A percentile compares a stretch with the other conserved stretches of the same genome.
Conservation (phyloP, 1,140 invertebrate species). For the Brachionus rotundiformis region DNA sequence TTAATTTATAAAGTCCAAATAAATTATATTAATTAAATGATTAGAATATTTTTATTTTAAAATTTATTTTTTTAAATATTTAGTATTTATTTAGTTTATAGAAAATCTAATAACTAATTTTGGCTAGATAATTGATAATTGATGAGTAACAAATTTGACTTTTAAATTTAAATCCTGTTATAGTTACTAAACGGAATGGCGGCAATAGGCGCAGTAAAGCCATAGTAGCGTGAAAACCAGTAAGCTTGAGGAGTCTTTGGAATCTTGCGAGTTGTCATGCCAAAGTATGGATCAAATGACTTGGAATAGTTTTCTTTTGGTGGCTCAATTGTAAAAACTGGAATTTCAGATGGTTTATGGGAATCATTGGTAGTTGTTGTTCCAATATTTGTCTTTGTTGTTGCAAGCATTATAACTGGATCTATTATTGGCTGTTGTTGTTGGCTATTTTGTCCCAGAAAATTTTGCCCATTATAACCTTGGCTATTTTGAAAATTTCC, state of each 20-base stretch:
- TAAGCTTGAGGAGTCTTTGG: conserved; percentile 11
- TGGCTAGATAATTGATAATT: background rate
- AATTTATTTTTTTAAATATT: too few relatives aligned
- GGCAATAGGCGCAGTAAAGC: background rate
- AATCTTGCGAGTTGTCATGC: background rate
- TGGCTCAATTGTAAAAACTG: conserved; percentile 11
- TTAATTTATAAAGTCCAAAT: too few relatives aligned
- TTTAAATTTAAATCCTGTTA: conserved; percentile 7
- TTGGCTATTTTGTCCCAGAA: background rate
- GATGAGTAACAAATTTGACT: background rate
- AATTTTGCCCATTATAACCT: background rate
- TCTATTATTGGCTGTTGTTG: background rate
- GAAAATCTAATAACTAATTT: too few relatives aligned
- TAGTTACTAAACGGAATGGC: conserved; percentile 45
- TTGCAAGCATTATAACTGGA: background rate
- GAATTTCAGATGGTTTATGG: background rate
- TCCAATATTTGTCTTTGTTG: too few relatives aligned
- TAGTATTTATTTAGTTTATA: too few relatives aligned
- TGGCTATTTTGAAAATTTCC: background rate
- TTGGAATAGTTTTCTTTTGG: conserved; percentile 7
- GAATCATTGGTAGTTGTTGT: background rate
- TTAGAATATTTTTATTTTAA: too few relatives aligned
- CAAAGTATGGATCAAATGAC: conserved; percentile 39
- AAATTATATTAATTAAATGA: too few relatives aligned
- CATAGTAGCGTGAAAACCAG: conserved; percentile 21